phyloP scores from a whole-genome alignment of 2,888 invertebrate genomes.

The Ophioninae sp. region DNA sequence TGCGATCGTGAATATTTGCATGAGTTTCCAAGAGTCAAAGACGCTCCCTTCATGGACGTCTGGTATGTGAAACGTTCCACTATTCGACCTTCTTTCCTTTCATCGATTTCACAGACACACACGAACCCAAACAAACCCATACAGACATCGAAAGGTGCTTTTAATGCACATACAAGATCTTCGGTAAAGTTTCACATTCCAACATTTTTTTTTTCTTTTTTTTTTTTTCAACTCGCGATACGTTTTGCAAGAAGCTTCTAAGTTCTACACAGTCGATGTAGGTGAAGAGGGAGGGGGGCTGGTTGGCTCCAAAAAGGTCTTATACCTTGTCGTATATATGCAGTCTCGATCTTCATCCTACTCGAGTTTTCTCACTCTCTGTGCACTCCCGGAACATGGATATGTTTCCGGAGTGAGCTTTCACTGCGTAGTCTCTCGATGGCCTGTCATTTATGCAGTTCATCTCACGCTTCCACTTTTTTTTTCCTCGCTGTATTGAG shows the following conservation, averaged over 20 bases:
- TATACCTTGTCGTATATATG: neutral
- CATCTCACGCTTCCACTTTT: neutral
- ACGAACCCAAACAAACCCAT: too few species aligned
- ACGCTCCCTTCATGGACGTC: neutral
- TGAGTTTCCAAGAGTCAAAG: neutral
- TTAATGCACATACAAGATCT: too few species aligned
- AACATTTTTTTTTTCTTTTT: slow-evolving; percentile 10
- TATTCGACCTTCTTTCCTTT: slow-evolving; percentile 1
- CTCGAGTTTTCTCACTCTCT: neutral
- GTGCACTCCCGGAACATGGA: neutral
- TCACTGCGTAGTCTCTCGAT: slow-evolving; percentile 52
- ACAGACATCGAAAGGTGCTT: too few species aligned
- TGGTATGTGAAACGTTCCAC: neutral
- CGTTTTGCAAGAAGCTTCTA: slow-evolving; percentile 10
- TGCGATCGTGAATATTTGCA: neutral
- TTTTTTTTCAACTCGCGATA: slow-evolving; percentile 21
- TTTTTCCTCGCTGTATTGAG: neutral
- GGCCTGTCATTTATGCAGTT: slow-evolving; percentile 54
- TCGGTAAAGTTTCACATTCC: slow-evolving; percentile 27
- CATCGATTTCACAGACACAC: neutral
- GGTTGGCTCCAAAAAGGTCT: neutral
- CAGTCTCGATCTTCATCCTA: slow-evolving; percentile 34
- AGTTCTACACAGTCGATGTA: slow-evolving; percentile 21
- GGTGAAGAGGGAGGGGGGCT: too few species aligned
- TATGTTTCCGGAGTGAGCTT: slow-evolving; percentile 36